Evolutionary conservation across 1,140 invertebrate species (phyloP).

Genomic region (Drosophila tani): DNA sequence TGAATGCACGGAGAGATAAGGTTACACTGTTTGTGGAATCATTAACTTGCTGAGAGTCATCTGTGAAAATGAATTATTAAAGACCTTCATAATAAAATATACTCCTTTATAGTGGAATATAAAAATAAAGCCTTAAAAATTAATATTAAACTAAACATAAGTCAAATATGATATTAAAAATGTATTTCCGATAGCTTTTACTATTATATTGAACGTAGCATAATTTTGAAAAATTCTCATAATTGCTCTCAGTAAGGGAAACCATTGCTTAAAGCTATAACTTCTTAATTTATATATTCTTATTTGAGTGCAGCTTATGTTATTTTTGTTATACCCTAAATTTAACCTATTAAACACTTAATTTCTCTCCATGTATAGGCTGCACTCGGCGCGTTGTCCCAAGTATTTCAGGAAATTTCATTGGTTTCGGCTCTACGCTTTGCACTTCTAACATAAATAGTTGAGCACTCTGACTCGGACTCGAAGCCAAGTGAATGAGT

Average conservation of each 20-base stretch:
- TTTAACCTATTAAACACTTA: accelerated
- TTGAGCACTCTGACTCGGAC: constrained; percentile 64
- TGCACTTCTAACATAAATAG: constrained; percentile 75
- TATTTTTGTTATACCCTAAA: neutral
- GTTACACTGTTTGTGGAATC: too few relatives aligned
- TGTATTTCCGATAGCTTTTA: neutral
- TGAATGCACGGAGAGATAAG: constrained; percentile 2
- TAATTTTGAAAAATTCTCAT: too few relatives aligned
- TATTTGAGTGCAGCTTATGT: neutral
- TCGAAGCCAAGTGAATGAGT: constrained; percentile 47
- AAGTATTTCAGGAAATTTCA: constrained; percentile 80
- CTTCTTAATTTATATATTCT: neutral
- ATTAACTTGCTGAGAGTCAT: neutral
- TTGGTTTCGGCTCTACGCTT: constrained; percentile 78
- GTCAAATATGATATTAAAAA: neutral
- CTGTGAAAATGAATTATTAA: too few relatives aligned
- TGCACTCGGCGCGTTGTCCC: constrained; percentile 78
- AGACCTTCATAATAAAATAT: neutral
- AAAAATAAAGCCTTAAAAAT: neutral
- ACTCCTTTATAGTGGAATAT: neutral
- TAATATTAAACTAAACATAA: neutral
- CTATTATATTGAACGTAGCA: neutral
- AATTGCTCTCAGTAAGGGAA: too few relatives aligned
- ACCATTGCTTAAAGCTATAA: neutral
- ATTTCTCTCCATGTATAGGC: constrained; percentile 32